Percentiles rank a stretch among this genome's conserved stretches.
Evolutionary conservation across 2,888 invertebrate genomes (phyloP).

Genomic region (Erpobdella octoculata): DNA sequence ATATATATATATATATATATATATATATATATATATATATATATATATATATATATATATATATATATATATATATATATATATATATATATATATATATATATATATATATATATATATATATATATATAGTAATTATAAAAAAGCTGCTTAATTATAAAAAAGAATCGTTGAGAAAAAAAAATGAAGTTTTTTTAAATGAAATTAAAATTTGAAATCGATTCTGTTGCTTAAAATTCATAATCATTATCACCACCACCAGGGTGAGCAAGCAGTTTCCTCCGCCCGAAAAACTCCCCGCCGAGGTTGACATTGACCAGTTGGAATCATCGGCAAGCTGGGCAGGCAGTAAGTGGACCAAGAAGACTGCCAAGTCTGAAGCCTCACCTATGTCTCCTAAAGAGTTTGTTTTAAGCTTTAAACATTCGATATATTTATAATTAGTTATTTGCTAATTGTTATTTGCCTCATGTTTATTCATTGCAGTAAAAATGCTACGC

Average conservation of each 20-base stretch:
- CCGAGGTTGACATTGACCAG: slow-evolving; percentile 68
- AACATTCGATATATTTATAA: background rate
- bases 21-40: too few relatives aligned
- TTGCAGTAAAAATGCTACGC: background rate
- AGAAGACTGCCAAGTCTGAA: slow-evolving; percentile 57
- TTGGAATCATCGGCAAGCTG: slow-evolving; percentile 65
- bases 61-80: too few relatives aligned
- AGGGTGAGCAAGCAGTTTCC: slow-evolving; percentile 64
- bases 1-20: too few relatives aligned
- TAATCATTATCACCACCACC: background rate
- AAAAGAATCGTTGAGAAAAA: too few relatives aligned
- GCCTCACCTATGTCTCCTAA: slow-evolving; percentile 36
- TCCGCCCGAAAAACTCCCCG: slow-evolving; percentile 56
- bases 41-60: too few relatives aligned
- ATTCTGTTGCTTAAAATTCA: too few relatives aligned
- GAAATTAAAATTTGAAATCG: too few relatives aligned
- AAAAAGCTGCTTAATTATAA: too few relatives aligned
- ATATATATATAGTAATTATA: too few relatives aligned
- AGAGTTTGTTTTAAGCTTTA: background rate
- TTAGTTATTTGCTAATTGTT: background rate
- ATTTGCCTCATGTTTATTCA: background rate
- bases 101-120: too few relatives aligned
- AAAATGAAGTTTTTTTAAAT: too few relatives aligned
- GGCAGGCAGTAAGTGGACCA: slow-evolving; percentile 82
- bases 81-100: too few relatives aligned